Evolutionary conservation across 2,888 invertebrate genomes (phyloP).

Genomic region (Chymomyza procnemis): DNA sequence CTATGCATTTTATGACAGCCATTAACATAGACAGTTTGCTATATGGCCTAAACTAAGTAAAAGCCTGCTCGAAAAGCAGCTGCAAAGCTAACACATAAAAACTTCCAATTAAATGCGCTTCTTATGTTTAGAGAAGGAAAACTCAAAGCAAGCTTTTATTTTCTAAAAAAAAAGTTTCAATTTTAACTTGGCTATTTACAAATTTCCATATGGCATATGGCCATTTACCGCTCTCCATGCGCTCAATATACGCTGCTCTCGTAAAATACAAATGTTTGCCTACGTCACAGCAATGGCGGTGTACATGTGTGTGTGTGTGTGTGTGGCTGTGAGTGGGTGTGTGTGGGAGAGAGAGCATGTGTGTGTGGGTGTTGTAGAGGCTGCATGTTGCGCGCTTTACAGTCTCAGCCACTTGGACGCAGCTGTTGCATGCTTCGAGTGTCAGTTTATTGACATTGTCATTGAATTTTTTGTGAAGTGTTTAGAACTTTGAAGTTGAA

Average conservation of each 20-base stretch:
- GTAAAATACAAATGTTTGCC: slow-evolving; percentile 47
- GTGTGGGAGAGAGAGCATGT: neutral
- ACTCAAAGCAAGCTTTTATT: neutral
- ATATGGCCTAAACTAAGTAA: neutral
- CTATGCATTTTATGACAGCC: slow-evolving; percentile 55
- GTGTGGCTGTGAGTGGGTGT: neutral
- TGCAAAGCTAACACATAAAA: neutral
- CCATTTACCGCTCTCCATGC: neutral
- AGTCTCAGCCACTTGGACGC: slow-evolving; percentile 19
- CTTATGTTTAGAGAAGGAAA: neutral
- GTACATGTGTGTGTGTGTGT: neutral
- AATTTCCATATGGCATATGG: neutral
- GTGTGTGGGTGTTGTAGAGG: slow-evolving; percentile 1
- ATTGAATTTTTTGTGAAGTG: slow-evolving; percentile 58
- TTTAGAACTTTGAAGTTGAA: slow-evolving; percentile 58
- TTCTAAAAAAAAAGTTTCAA: neutral
- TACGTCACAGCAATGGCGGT: neutral
- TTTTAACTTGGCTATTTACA: neutral
- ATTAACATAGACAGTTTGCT: slow-evolving; percentile 23
- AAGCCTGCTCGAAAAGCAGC: neutral
- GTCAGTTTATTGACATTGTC: slow-evolving; percentile 48
- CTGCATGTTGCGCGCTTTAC: neutral
- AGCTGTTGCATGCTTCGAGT: slow-evolving; percentile 47
- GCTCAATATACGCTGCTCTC: slow-evolving; percentile 40
- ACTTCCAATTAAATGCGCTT: neutral